phyloP scores from a whole-genome alignment of 2,113 vertebrate species.

The Hiodon tergisus region DNA sequence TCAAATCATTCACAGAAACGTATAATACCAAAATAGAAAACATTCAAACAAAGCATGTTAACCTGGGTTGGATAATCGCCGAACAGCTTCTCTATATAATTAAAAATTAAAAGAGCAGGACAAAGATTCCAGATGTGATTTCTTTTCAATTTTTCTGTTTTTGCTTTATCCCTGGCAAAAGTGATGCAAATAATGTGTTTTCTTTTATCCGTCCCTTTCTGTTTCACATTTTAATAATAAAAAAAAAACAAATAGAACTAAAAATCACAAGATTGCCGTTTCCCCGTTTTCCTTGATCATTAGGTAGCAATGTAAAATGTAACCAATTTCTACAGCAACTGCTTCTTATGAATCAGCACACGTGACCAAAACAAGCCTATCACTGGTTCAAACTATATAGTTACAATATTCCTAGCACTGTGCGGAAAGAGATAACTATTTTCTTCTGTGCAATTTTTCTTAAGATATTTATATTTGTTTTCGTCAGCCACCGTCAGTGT shows the following conservation, averaged over 20 bases:
- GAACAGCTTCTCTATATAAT: neutral
- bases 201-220: constrained; percentile 13
- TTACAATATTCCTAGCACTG: constrained; percentile 57
- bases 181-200: constrained; percentile 4
- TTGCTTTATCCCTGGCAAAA: constrained; percentile 13
- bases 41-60: constrained; percentile 6
- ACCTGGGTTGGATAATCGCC: neutral
- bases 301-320: constrained; percentile 34
- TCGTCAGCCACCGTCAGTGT: neutral
- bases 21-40: neutral
- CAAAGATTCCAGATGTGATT: constrained; percentile 24
- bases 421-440: constrained; percentile 25
- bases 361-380: constrained; percentile 70
- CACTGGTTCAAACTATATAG: constrained; percentile 64
- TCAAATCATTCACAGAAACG: neutral
- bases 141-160: neutral
- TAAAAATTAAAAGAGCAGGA: constrained; percentile 17
- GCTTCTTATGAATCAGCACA: constrained; percentile 61
- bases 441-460: constrained; percentile 1
- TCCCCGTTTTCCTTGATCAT: constrained; percentile 30
- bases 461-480: neutral
- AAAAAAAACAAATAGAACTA: neutral
- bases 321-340: constrained; percentile 51
- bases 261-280: constrained; percentile 29
- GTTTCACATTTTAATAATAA: constrained; percentile 17